Evolutionary conservation across 2,113 vertebrate genomes (phyloP), one percentile per base, ranked within the genome.

Genomic region (Crotalus horridus): DNA sequence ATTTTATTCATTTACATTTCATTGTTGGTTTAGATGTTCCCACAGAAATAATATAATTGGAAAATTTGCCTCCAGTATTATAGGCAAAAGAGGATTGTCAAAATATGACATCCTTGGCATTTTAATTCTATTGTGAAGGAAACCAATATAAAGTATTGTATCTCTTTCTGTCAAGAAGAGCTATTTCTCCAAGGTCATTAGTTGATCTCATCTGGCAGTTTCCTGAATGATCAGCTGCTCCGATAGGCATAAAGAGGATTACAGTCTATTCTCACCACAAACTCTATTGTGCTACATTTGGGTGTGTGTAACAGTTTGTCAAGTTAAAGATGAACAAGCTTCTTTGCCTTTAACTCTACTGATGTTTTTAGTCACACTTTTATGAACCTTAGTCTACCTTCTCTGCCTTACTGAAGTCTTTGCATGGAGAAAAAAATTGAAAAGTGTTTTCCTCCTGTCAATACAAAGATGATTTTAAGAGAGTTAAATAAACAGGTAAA

Each of bases 1-100:
- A 15, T 94, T 96, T 96, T 95, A 94, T 96, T 95, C 91, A 96
- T 94, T 94, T 95, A 94, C 95, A 94, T 92, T 54, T 94, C 92
- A 93, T 93, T 91, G 69, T 94, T 93, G 43, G 96, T 92, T 95
- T 93, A 95, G 93, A 95, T 95, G 6, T 46, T 90, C 94, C 93
- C 94, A 95, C 90, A 94, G 94, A 96, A 94, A 93, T 94, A 95
- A 93, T 90, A 61, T 74, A 93, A 53, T 86, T 74, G 69, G 20
- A 74, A 90, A 64, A 81, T 87, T 85, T 74, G 33, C 56, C 13
- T 61, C 43, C 85, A 92, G 55, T 53, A 55, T 64, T 54, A 87
- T 90, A 48, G 74, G 56, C 74, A 93, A 61, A 92, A 86, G 15
- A 53, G 46, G 43, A 39, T 54, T 93, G 74, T 90, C 89, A 90